phyloP scores from a whole-genome alignment of 2,113 vertebrate species.

The Phylloscopus trochilus region DNA sequence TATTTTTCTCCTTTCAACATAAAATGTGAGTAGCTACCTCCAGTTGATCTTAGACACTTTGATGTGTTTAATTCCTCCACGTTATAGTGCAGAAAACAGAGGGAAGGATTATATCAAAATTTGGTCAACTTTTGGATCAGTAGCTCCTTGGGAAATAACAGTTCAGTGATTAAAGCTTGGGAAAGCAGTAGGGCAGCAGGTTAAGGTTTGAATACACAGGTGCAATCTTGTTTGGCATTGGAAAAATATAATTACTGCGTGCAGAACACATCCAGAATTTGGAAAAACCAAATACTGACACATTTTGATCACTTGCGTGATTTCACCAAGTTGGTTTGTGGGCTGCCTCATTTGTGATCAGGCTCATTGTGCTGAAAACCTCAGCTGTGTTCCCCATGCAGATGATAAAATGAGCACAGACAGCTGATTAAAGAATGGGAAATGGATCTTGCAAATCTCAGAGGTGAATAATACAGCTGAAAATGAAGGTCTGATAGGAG shows the following conservation, averaged over 20 bases:
- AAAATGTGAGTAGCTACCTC: neutral
- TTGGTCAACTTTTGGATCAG: neutral
- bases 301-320: neutral
- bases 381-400: neutral
- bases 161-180: neutral
- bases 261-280: neutral
- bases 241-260: neutral
- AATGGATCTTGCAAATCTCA: neutral
- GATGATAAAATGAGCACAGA: neutral
- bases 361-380: neutral
- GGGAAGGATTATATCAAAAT: neutral
- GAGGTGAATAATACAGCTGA: neutral
- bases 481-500: neutral
- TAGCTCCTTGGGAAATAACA: neutral
- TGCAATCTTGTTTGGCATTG: neutral
- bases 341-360: neutral
- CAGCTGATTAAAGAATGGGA: neutral
- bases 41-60: neutral
- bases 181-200: neutral
- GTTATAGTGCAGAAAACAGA: neutral
- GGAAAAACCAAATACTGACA: neutral
- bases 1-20: neutral
- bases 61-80: neutral
- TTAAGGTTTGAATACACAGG: neutral
- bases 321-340: neutral